phyloP scores from a whole-genome alignment of 2,888 invertebrate species.

The Sinodicranocentrus sp. region DNA sequence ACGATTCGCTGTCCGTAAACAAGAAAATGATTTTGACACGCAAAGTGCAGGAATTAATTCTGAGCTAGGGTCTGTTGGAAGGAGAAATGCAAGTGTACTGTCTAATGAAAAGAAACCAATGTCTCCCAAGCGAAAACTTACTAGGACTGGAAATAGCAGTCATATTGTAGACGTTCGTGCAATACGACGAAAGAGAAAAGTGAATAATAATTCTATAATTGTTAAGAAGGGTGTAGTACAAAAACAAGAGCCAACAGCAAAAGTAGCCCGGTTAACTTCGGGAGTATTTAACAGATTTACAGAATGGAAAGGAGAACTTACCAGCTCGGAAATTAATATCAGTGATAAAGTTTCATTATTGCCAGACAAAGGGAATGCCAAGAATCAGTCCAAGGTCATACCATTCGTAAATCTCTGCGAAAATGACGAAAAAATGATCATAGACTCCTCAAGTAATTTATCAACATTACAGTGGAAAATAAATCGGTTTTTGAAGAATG shows the following conservation, averaged over 20 bases:
- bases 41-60: too few relatives aligned
- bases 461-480: slow-evolving; percentile 54
- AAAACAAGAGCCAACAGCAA: background rate
- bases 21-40: background rate
- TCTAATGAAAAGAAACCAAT: too few relatives aligned
- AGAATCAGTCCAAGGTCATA: too few relatives aligned
- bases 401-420: too few relatives aligned
- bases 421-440: too few relatives aligned
- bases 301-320: slow-evolving; percentile 38
- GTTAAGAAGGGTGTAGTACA: background rate
- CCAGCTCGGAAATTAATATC: background rate
- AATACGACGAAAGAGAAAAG: slow-evolving; percentile 29
- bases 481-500: slow-evolving; percentile 21
- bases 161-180: slow-evolving; percentile 31
- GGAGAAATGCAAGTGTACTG: too few relatives aligned
- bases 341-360: too few relatives aligned
- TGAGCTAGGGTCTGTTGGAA: too few relatives aligned
- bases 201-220: background rate
- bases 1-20: slow-evolving; percentile 33
- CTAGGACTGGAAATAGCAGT: slow-evolving; percentile 21
- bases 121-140: background rate
- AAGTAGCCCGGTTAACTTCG: slow-evolving; percentile 40
- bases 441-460: too few relatives aligned
- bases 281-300: slow-evolving; percentile 49
- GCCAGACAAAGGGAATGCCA: too few relatives aligned